Evolutionary conservation across 2,113 vertebrate genomes (phyloP).

Genomic region (Amphiprion ocellaris): DNA sequence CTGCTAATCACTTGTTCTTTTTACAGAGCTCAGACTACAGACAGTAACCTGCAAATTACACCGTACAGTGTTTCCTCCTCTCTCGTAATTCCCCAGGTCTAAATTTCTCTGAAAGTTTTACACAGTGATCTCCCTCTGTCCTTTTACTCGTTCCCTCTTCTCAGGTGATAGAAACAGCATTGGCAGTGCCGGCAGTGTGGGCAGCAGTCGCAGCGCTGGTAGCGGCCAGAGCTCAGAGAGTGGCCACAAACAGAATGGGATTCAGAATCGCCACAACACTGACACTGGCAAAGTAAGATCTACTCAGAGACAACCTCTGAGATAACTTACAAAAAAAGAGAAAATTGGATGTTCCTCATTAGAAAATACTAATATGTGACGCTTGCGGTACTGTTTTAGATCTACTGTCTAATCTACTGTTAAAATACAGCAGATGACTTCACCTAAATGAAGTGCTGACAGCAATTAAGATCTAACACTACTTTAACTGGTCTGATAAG

Average conservation of each 20-base stretch:
- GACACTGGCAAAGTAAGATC: conserved; percentile 63
- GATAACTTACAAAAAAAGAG: not conserved
- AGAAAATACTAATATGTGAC: no score
- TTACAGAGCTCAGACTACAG: conserved; percentile 1
- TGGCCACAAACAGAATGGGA: conserved; percentile 85
- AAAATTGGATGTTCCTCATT: not conserved
- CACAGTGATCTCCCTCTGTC: not conserved
- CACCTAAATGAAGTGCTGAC: no score
- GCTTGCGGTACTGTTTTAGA: no score
- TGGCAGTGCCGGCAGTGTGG: conserved; percentile 92
- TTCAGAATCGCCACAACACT: conserved; percentile 66
- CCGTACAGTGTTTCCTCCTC: not conserved
- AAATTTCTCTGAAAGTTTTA: not conserved
- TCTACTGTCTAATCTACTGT: no score
- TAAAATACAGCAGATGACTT: no score
- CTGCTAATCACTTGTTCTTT: not conserved
- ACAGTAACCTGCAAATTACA: not conserved
- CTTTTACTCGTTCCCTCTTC: conserved; percentile 37
- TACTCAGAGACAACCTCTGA: not conserved
- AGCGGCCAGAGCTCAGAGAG: conserved; percentile 96
- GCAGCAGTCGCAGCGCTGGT: conserved; percentile 94
- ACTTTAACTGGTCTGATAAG: not conserved
- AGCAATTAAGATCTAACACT: no score
- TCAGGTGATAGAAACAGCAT: conserved; percentile 95
- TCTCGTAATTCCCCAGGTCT: not conserved